Percentiles rank a stretch among this genome's conserved stretches.
Conservation (phyloP, 2,113 vertebrate species). For the Cyphomyrus discorhynchus region DNA sequence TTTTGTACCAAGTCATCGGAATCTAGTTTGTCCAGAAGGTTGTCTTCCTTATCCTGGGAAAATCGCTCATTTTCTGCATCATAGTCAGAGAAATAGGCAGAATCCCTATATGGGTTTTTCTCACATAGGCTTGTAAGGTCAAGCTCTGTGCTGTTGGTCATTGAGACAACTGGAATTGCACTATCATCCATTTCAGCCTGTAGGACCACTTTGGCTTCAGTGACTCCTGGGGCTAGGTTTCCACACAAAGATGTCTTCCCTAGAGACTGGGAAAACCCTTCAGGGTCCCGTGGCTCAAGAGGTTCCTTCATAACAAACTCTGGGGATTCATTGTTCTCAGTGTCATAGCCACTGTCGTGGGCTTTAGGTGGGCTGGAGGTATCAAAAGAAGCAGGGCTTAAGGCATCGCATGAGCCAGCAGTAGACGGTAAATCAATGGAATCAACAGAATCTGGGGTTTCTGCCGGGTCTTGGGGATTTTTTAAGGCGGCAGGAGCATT, state of each 20-base stretch:
- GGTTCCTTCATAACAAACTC: constrained; percentile 87
- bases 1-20: background rate
- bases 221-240: constrained; percentile 27
- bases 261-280: constrained; percentile 43
- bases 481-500: constrained; percentile 58
- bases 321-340: constrained; percentile 89
- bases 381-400: constrained; percentile 46
- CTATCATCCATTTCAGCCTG: constrained; percentile 27
- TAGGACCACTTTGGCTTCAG: constrained; percentile 34
- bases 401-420: constrained; percentile 60
- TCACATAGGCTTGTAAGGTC: constrained; percentile 57
- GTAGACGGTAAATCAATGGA: constrained; percentile 75
- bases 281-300: constrained; percentile 62
- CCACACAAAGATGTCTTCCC: constrained; percentile 28
- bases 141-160: constrained; percentile 47
- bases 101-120: constrained; percentile 83
- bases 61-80: constrained; percentile 66
- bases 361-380: constrained; percentile 72
- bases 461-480: constrained; percentile 75
- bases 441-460: constrained; percentile 77
- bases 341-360: constrained; percentile 91
- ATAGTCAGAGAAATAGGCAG: constrained; percentile 91
- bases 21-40: background rate
- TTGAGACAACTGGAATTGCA: constrained; percentile 18
- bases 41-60: constrained; percentile 52